These are phyloP conservation scores for Ephestia elutella DNA, from an alignment of 1,140 invertebrate species.

Conservation along the genomic window DNA sequence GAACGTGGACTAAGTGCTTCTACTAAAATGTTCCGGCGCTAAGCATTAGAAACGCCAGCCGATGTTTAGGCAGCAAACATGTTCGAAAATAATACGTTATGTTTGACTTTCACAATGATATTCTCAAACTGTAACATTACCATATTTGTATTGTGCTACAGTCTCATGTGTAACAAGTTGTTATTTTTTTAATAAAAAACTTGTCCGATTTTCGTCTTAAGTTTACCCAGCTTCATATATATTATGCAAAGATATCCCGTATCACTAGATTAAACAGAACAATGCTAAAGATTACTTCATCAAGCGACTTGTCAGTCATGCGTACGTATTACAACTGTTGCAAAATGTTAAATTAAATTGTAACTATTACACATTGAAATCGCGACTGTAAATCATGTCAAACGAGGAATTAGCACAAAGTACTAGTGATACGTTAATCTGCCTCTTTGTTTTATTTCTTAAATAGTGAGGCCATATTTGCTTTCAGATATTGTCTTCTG, in stretches of 20 bases:
- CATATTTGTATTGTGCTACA: conserved; percentile 38
- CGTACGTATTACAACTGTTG: conserved; percentile 38
- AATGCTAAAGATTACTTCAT: conserved; percentile 64
- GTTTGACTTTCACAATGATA: conserved; percentile 47
- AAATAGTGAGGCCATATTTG: conserved; percentile 71
- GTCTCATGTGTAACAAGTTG: conserved; percentile 34
- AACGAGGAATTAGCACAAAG: conserved; percentile 42
- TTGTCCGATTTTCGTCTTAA: conserved; percentile 48
- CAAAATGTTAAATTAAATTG: conserved; percentile 55
- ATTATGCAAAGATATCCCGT: conserved; percentile 64
- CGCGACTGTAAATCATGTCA: conserved; percentile 55
- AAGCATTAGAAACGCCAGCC: conserved; percentile 36
- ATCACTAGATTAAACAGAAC: conserved; percentile 64
- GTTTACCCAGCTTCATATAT: conserved; percentile 55
- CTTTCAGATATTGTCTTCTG: conserved; percentile 66
- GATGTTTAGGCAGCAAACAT: conserved; percentile 25
- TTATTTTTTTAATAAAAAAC: conserved; percentile 52
- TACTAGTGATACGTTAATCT: conserved; percentile 66
- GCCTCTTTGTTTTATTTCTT: conserved; percentile 69
- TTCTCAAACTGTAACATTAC: conserved; percentile 39
- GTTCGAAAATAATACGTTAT: conserved; percentile 32
- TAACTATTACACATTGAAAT: conserved; percentile 49
- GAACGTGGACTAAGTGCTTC: conserved; percentile 50
- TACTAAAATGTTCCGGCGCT: conserved; percentile 50
- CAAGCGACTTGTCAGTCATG: conserved; percentile 51